phyloP scores from a whole-genome alignment of 2,113 vertebrate species.

The Seriola rivoliana region DNA sequence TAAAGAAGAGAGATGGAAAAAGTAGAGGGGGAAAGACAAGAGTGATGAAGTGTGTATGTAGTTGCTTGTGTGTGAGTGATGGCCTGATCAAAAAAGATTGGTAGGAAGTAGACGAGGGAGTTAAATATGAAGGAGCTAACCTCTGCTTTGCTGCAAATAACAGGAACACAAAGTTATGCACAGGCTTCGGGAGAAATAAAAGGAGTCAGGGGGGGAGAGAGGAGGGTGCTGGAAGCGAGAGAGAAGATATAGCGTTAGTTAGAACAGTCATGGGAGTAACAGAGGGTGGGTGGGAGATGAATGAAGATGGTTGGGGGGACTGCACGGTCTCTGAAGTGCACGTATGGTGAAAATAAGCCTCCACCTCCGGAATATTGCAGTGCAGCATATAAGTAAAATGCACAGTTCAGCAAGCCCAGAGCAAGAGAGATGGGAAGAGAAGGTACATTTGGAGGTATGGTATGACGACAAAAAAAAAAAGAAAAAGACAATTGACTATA shows the following conservation, averaged over 20 bases:
- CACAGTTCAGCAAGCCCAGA: conserved; percentile 74
- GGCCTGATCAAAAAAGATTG: conserved; percentile 32
- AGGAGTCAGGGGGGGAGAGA: conserved; percentile 1
- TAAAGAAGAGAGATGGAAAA: conserved; percentile 43
- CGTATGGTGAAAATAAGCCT: conserved; percentile 63
- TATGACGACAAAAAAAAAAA: background rate
- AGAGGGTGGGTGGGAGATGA: conserved; percentile 49
- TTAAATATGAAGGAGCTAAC: conserved; percentile 79
- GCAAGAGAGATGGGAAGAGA: conserved; percentile 46
- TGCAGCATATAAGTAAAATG: conserved; percentile 65
- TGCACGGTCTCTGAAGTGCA: conserved; percentile 60
- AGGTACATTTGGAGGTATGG: conserved; percentile 47
- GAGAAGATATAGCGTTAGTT: conserved; percentile 20
- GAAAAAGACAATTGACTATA: conserved; percentile 33
- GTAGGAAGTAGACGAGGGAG: conserved; percentile 65
- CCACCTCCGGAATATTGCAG: conserved; percentile 68
- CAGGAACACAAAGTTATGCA: conserved; percentile 47
- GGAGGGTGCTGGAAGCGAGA: background rate
- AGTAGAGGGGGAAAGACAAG: conserved; percentile 31
- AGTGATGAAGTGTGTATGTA: conserved; percentile 22
- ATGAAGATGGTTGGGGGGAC: conserved; percentile 47
- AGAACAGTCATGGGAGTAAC: conserved; percentile 40
- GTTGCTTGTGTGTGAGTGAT: conserved; percentile 29
- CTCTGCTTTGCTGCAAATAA: conserved; percentile 54
- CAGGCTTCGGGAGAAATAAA: conserved; percentile 45